Base-by-base conservation (phyloP, 2,888 invertebrate species). In the Campoplex capitator region DNA sequence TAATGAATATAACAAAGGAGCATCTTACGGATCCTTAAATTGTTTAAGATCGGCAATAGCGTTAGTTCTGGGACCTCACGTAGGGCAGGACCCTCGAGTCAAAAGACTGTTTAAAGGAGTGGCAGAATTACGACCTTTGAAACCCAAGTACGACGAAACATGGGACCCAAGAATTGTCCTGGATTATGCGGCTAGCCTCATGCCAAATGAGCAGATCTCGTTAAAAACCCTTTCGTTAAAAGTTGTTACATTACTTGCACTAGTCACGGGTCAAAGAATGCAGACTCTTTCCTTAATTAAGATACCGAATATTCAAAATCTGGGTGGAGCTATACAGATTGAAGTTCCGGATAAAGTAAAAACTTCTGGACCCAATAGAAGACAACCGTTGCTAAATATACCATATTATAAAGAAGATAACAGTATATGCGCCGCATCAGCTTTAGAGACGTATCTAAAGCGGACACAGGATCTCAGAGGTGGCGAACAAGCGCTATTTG, bases 51-150 rank as follows among this genome's bases (percentile, higher is more conserved):
- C 91, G 51, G 92, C 91, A 4, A 78, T 92, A 18, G 80, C 90
- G 0, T 74, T 91, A 45, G 89, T 91, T 28, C 28, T 89, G 23
- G 79, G 84, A 42, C 79, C 54, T 9, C 77, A 88, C 28, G 68
- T 90, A 16, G 89, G 88, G 16, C 71, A 89, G 23, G 81, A 91
- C 51, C 58, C 83, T 28, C 48, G 78, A 35, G 56, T 91, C 13
- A 90, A 88, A 83, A 48, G 90, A n/a, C 90, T 90, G 71, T 81
- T 91, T 65, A 91, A 88, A 77, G 91, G 89, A n/a, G 75, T 91
- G 23, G 80, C 86, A 9, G 86, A 87, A 35, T 35, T 90, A 48
- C 87, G 86, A 71, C 91, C 84, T 85, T 86, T 13, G 88, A 45
- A 38, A 51, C 76, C 70, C 16, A 76, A 48, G 75, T 90, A 92